These are phyloP conservation scores for Chionis minor DNA, from an alignment of 2,113 vertebrate genomes.

Conservation along the genomic window DNA sequence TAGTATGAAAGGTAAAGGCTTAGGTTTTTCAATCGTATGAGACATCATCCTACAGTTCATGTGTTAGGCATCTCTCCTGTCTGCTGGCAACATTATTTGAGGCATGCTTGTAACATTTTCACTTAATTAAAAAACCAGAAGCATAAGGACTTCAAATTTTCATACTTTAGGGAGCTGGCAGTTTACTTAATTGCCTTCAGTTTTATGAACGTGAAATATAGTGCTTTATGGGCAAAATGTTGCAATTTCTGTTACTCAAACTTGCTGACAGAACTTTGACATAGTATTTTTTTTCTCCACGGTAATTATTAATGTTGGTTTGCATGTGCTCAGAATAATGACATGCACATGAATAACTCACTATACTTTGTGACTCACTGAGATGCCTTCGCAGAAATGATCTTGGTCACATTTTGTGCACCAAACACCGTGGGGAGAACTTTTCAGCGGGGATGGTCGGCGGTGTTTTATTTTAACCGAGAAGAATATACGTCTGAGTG, in stretches of 20 bases:
- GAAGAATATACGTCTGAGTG: neutral
- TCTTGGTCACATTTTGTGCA: neutral
- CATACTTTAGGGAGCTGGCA: neutral
- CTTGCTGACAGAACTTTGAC: slow-evolving; percentile 40
- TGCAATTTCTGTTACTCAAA: neutral
- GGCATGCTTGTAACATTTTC: slow-evolving; percentile 3
- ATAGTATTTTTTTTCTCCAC: neutral
- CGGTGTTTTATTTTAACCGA: neutral
- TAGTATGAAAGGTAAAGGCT: neutral
- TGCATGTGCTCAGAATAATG: slow-evolving; percentile 34
- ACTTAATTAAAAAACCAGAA: neutral
- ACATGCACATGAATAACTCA: slow-evolving; percentile 24
- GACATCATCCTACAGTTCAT: neutral
- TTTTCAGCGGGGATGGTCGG: neutral
- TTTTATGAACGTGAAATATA: neutral
- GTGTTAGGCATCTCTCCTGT: neutral
- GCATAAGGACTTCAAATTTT: neutral
- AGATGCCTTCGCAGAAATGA: slow-evolving; percentile 56
- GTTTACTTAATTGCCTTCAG: slow-evolving; percentile 18
- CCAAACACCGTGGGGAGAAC: neutral
- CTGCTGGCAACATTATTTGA: neutral
- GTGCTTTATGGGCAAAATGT: neutral
- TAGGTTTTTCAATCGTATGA: neutral
- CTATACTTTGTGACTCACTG: slow-evolving; percentile 50
- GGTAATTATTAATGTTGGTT: slow-evolving; percentile 18